phyloP scores from a whole-genome alignment of 2,113 vertebrate genomes.

The Zingel zingel region DNA sequence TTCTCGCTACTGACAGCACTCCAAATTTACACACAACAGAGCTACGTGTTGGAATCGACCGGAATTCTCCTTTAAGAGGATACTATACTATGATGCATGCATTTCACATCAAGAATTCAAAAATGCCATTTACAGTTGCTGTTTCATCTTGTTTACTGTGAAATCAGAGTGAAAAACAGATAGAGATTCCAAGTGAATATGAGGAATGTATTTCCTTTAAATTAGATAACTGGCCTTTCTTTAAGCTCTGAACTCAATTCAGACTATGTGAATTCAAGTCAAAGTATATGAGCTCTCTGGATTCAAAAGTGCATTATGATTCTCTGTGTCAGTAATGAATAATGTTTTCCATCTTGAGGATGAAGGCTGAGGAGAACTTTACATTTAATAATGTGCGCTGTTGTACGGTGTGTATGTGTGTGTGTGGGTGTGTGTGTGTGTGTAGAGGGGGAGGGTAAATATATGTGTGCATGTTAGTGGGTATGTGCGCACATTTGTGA shows the following conservation, averaged over 20 bases:
- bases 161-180: constrained; percentile 41
- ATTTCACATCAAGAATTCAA: constrained; percentile 18
- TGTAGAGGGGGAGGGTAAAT: neutral
- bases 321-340: constrained; percentile 63
- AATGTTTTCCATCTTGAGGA: constrained; percentile 55
- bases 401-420: constrained; percentile 9
- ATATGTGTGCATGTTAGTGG: constrained; percentile 4
- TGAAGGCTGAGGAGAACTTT: constrained; percentile 25
- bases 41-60: no score
- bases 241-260: constrained; percentile 36
- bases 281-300: constrained; percentile 37
- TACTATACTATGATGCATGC: constrained; percentile 24
- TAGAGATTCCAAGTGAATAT: constrained; percentile 32
- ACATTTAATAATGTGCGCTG: constrained; percentile 30
- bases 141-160: constrained; percentile 52
- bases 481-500: constrained; percentile 25
- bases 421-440: neutral
- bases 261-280: constrained; percentile 50
- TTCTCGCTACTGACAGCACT: no score
- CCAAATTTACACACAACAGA: no score
- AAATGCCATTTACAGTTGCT: constrained; percentile 8
- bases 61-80: neutral
- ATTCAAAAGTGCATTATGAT: constrained; percentile 48
- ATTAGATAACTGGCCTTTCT: constrained; percentile 35
- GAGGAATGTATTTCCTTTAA: constrained; percentile 48